Evolutionary conservation across 1,140 invertebrate species (phyloP).

Genomic region (Varroa destructor): DNA sequence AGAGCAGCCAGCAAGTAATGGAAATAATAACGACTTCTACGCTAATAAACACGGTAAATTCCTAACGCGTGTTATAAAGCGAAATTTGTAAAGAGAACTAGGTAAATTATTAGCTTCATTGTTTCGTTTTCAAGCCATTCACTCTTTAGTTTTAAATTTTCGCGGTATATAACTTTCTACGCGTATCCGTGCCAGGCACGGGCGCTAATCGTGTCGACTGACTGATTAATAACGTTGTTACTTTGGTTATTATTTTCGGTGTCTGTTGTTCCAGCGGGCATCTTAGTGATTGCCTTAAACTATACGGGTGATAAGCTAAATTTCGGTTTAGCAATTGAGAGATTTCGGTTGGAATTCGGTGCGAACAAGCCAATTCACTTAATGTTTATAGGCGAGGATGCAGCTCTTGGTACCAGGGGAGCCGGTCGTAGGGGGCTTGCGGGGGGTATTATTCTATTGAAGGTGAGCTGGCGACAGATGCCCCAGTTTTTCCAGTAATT

Average conservation of each 20-base stretch:
- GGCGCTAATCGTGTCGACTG: background rate
- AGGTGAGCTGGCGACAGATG: conserved; percentile 43
- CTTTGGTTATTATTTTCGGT: too few species aligned
- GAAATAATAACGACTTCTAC: too few species aligned
- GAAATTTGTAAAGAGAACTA: background rate
- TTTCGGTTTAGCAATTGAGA: conserved; percentile 66
- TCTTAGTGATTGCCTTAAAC: conserved; percentile 61
- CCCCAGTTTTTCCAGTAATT: conserved; percentile 30
- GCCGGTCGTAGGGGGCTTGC: conserved; percentile 58
- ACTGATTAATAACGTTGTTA: too few species aligned
- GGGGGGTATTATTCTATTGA: conserved; percentile 57
- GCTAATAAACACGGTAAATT: too few species aligned
- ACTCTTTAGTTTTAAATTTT: too few species aligned
- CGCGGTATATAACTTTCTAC: background rate
- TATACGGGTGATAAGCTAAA: conserved; percentile 76
- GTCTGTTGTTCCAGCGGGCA: conserved; percentile 47
- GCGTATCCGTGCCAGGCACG: background rate
- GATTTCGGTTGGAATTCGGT: conserved; percentile 51
- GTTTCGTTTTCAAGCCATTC: too few species aligned
- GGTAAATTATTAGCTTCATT: too few species aligned
- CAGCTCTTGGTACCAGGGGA: conserved; percentile 37
- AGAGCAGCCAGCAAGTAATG: too few species aligned
- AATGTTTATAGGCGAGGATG: conserved; percentile 37
- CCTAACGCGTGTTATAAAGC: conserved; percentile 27
- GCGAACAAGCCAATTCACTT: conserved; percentile 57